Base-by-base conservation (phyloP, 1,140 invertebrate species). In the Cyclina sinensis region DNA sequence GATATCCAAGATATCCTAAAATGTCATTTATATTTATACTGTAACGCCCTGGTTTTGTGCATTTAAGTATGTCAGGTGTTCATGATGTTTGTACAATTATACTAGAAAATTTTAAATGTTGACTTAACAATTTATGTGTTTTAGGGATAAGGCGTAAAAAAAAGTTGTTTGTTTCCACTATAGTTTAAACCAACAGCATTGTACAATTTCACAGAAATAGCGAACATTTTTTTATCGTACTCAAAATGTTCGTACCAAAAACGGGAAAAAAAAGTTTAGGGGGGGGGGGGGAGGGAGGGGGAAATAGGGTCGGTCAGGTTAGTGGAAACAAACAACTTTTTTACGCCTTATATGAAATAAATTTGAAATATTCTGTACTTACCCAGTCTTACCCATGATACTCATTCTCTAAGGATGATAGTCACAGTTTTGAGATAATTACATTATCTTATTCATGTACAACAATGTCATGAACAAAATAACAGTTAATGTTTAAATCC, bases 1-100 rank as follows among this genome's bases (percentile, higher is more conserved):
- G 18, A 62, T 62, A 62, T 62, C 57, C 57, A 62, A 62, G 57
- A 62, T 62, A 62, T 62, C 57, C 57, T 62, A 62, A 62, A 62
- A 62, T 62, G 57, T 62, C 57, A 62, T 62, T 62, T 62, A 62
- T 62, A 62, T 62, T 62, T 62, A 62, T 62, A 62, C 57, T 62
- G 57, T 62, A 62, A 62, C 57, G 57, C 57, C 57, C 57, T 62
- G 57, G 57, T 62, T 62, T 62, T 62, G 57, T 62, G 57, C 57
- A 62, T 62, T 62, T 62, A 62, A 62, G 57, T 62, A 62, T 62
- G 57, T 62, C 57, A 62, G 57, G 57, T 62, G 57, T 62, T 62
- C 57, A 62, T 62, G 57, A 62, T 62, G 57, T 62, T 62, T 62
- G 57, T 62, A 62, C 57, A 62, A 62, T 62, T 62, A 62, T 62